Evolutionary conservation across 2,797 vertebrate species (phyloP), one percentile per base, ranked within the genome.

Genomic region (Liasis olivaceus): DNA sequence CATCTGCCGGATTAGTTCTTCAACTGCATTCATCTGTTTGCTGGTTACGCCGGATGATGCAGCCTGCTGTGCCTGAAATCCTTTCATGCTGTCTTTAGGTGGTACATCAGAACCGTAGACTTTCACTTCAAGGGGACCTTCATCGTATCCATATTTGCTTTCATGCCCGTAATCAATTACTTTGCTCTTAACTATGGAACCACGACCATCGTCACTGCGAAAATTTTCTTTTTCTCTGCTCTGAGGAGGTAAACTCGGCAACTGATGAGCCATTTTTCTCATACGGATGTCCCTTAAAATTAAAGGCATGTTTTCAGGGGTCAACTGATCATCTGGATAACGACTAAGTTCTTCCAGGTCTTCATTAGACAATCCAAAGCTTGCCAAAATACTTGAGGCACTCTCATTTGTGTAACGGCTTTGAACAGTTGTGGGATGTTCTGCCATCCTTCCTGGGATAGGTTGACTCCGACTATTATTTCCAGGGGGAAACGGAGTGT

Each of bases 121-220:
- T 64, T 95, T 96, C 90, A 98, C 97, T 89, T 98, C 97, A 89
- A 97, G 97, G 3, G 97, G 97, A 51, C 95, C 95, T 85, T 98
- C 98, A 0, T 97, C 96, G 94, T 97, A 97, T 24, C 96, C 97
- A 22, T 98, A 99, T 96, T 99, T 99, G 66, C 98, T 98, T 12
- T 98, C 98, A 92, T 99, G 99, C 96, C 99, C 98, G 85, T 99
- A 99, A 94, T 99, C 99, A 87, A 99, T 99, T 22, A 99, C 98
- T 96, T 99, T 99, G 94, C 98, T 97, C 42, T 98, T 98, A 72
- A 98, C 94, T 22, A 96, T 28, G 24, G 97, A 62, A 1, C 93
- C 92, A 4, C 95, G 28, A 2, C 90, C 8, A 20, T 88, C 69
- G 0, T 88, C 60, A 0, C 93, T 87, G 0, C 62, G 72, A 17